Percentiles rank a stretch among this genome's conserved stretches.
phyloP scores from a whole-genome alignment of 2,888 invertebrate genomes.

The Pyrrhosoma nymphula region DNA sequence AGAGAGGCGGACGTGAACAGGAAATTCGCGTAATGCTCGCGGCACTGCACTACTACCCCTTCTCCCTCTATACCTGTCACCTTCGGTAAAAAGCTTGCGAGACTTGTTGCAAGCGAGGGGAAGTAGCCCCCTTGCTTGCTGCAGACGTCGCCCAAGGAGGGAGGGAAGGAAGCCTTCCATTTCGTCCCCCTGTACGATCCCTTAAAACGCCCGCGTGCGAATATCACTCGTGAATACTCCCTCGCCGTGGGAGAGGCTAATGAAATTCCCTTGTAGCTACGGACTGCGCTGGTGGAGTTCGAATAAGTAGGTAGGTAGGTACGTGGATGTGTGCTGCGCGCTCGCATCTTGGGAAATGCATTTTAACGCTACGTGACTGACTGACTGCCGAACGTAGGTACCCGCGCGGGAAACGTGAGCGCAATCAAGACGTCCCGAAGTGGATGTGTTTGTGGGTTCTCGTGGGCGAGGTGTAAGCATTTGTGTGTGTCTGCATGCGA shows the following conservation, averaged over 20 bases:
- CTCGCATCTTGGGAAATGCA: neutral
- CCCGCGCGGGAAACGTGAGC: neutral
- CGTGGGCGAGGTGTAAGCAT: neutral
- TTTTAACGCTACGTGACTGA: neutral
- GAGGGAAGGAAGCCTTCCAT: neutral
- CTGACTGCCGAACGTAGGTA: neutral
- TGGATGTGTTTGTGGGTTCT: neutral
- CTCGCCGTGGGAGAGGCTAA: neutral
- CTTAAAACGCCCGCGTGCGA: neutral
- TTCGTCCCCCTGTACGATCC: neutral
- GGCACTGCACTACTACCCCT: neutral
- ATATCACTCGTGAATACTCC: neutral
- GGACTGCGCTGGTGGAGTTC: neutral
- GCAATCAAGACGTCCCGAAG: neutral
- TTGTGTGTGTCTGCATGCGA: neutral
- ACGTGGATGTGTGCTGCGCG: neutral
- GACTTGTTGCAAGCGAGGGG: constrained; percentile 10
- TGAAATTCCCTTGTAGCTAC: neutral
- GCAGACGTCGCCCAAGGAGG: neutral
- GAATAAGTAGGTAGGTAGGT: neutral
- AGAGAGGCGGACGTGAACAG: neutral
- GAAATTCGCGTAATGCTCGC: neutral
- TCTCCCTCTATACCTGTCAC: neutral
- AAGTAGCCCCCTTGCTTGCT: neutral
- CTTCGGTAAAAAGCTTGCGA: neutral